These are phyloP conservation scores for Trididemnum miniatum DNA, from an alignment of 23 tunicate species.

Conservation along the genomic window DNA sequence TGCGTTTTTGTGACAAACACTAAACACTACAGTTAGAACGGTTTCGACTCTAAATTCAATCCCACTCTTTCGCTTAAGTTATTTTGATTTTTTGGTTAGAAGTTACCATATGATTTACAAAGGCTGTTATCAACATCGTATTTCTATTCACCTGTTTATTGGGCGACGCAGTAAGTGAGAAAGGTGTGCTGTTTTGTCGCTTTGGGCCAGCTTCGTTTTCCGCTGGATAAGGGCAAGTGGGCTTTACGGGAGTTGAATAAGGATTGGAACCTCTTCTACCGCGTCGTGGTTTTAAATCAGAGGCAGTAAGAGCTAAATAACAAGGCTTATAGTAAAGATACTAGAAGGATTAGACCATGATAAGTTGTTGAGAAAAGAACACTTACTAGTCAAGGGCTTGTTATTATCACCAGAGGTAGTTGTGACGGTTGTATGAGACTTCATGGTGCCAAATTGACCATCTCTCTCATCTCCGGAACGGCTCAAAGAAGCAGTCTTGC, in stretches of 20 bases:
- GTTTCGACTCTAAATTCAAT: no score
- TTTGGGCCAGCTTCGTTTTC: slow-evolving; percentile 48
- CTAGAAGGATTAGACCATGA: no score
- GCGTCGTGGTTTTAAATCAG: slow-evolving; percentile 78
- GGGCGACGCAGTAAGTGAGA: slow-evolving; percentile 76
- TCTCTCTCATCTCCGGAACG: slow-evolving; percentile 12
- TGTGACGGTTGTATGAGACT: slow-evolving; percentile 66
- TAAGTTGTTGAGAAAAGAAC: no score
- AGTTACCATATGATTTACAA: no score
- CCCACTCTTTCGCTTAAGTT: no score
- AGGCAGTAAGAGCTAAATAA: slow-evolving; percentile 72
- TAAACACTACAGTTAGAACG: no score
- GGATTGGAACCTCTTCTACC: slow-evolving; percentile 30
- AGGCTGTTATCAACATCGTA: background rate
- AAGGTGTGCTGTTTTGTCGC: slow-evolving; percentile 68
- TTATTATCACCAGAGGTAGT: slow-evolving; percentile 64
- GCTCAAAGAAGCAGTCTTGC: slow-evolving; percentile 28
- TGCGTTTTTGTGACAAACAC: no score
- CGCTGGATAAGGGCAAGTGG: slow-evolving; percentile 53
- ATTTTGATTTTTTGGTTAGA: no score
- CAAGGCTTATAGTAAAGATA: no score
- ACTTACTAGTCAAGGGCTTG: slow-evolving; percentile 74
- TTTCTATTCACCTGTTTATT: slow-evolving; percentile 53
- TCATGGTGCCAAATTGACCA: slow-evolving; percentile 46
- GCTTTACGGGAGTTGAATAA: slow-evolving; percentile 63